Evolutionary conservation across 2,113 vertebrate species (phyloP), one percentile per base, ranked within the genome.

Genomic region (Chaetorhynchus papuensis): DNA sequence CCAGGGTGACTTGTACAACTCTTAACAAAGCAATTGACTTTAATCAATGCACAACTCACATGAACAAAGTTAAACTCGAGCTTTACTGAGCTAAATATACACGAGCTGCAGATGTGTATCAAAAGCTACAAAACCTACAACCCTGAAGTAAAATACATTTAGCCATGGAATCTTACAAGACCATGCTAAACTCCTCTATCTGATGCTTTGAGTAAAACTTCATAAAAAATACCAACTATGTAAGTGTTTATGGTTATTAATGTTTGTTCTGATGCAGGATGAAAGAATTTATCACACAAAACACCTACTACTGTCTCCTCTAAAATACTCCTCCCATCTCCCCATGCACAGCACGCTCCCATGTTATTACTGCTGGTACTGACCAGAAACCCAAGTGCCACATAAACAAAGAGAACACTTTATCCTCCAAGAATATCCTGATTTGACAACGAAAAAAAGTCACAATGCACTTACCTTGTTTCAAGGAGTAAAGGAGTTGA

Each of bases 401-500:
- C 47, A 13, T 2, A 23, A 23, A 72, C 44, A 64, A 63, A 50
- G 52, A 60, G 5, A 79, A 72, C 21, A 52, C 8, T 3, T 71
- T 21, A 65, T n/a, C 28, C 22, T 87, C 19, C 50, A 47, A 39
- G 23, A 12, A 39, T 50, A 53, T 24, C 87, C 65, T 77, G 45
- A 83, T 35, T 63, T 27, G 21, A 45, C 30, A 88, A 47, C 5
- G 8, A 63, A 54, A 69, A 61, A 61, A 61, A 57, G 30, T 30
- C 78, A 78, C 44, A 68, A 45, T 19, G 30, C 37, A 35, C 86
- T 93, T 97, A 99, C 99, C 99, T 99, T 97, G 98, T 98, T 97
- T 99, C 99, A 93, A 99, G 97, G 78, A 99, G 97, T 80, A 99
- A 97, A 39, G 99, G 99, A 27, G 99, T 99, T 31, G 99, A 99